Base-by-base conservation (phyloP, 2,113 vertebrate genomes). In the Cepphus grylle region DNA sequence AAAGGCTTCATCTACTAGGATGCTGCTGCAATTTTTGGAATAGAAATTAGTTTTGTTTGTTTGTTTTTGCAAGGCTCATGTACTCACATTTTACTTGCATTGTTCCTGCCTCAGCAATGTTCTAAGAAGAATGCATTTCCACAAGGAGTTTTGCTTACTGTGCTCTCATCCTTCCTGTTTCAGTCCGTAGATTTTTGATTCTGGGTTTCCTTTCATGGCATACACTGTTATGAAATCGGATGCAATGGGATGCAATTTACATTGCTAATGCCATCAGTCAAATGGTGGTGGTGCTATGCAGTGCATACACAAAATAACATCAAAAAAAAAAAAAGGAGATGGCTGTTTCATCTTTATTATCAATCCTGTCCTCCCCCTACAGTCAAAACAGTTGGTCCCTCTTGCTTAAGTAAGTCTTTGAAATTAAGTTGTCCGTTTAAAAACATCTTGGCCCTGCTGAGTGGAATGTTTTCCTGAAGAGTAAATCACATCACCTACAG, bases 1-100 rank as follows among this genome's bases (percentile, higher is more conserved):
- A 45, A 67, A 40, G 0, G 2, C 18, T 86, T 71, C 9, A 62
- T 49, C 56, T 86, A 43, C 34, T 8, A 76, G 23, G 13, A 63
- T 59, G 20, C 6, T 59, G 18, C 6, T 74, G 17, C 42, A 61
- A 21, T 43, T 71, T 66, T 52, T 56, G 16, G 11, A 90, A 66
- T 0, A 19, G 30, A 7, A 55, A 66, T 25, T 9, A 7, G 8
- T 16, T 36, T 34, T 4, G 55, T 21, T 9, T 5, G 9, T 7
- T 26, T 52, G 53, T 73, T 55, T 49, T 23, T 5, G 7, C 45
- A 76, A 53, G 17, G 19, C 56, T 56, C 36, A 52, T 1, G 2
- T 47, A 25, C 29, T 73, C 65, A 13, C 2, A 49, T 55, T 82
- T 77, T 53, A 83, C 43, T 93, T 73, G 15, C 32, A 30, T 55